These are phyloP conservation scores for Rattus norvegicus DNA, from an alignment of 2,113 vertebrate species.

Conservation along the genomic window DNA sequence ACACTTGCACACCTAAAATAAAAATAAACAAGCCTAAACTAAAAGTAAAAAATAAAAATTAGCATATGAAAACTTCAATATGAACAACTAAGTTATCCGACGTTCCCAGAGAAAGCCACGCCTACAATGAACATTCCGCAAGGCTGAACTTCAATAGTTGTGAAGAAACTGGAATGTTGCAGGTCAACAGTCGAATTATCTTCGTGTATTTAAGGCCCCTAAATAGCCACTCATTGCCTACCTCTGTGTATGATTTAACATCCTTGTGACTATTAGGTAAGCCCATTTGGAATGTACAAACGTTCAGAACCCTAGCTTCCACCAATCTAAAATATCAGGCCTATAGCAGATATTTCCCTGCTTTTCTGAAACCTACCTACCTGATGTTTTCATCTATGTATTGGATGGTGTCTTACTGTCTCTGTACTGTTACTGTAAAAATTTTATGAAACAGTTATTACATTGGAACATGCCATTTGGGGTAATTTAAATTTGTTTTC, in stretches of 20 bases:
- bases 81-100: background rate
- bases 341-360: background rate
- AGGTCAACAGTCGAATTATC: background rate
- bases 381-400: background rate
- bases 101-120: background rate
- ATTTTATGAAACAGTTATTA: background rate
- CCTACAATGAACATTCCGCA: background rate
- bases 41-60: slow-evolving; percentile 23
- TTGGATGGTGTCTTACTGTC: background rate
- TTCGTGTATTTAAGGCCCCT: background rate
- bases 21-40: background rate
- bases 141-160: background rate
- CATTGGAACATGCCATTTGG: background rate
- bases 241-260: background rate
- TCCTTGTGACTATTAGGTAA: background rate
- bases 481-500: background rate
- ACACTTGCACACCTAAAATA: background rate
- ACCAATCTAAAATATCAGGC: background rate
- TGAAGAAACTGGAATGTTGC: background rate
- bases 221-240: background rate
- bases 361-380: background rate
- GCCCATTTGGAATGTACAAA: background rate
- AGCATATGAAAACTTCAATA: slow-evolving; percentile 1
- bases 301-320: background rate
- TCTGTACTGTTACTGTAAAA: background rate